Percentiles rank a stretch among this genome's conserved stretches.
These are phyloP conservation scores for Drosophila falleni DNA, from an alignment of 2,888 invertebrate genomes.

Conservation along the genomic window DNA sequence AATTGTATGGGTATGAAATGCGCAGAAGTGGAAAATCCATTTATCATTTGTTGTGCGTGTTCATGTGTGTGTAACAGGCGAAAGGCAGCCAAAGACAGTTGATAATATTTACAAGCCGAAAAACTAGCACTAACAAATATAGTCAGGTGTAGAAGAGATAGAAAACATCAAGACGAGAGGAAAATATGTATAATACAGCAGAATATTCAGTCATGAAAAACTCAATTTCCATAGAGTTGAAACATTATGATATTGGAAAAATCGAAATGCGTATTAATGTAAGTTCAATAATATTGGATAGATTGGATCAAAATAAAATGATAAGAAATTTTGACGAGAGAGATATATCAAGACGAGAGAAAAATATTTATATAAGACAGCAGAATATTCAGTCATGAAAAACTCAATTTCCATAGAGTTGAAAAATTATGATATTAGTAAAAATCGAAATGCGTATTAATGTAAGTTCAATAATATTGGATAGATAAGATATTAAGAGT, in stretches of 20 bases:
- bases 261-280: neutral
- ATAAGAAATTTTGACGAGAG: too few species aligned
- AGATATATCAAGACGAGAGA: conserved; percentile 1
- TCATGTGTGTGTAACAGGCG: conserved; percentile 22
- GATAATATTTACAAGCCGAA: conserved; percentile 52
- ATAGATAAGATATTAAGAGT: neutral
- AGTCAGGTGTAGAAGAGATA: conserved; percentile 27
- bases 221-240: neutral
- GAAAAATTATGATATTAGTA: neutral
- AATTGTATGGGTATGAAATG: conserved; percentile 14
- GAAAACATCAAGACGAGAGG: conserved; percentile 2
- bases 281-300: neutral
- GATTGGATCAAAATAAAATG: neutral
- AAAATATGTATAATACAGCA: neutral
- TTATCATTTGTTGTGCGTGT: conserved; percentile 56
- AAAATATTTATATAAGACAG: neutral
- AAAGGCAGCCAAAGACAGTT: conserved; percentile 53
- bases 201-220: conserved; percentile 6
- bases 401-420: neutral
- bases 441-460: neutral
- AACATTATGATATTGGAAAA: neutral
- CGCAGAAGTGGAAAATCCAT: conserved; percentile 68
- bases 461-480: neutral
- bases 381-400: conserved; percentile 4
- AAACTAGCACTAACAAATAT: conserved; percentile 42